Percentiles rank a stretch among this genome's conserved stretches.
Conservation (phyloP, 64 coral and sea anemone genomes). For the Stylophora pistillata region DNA sequence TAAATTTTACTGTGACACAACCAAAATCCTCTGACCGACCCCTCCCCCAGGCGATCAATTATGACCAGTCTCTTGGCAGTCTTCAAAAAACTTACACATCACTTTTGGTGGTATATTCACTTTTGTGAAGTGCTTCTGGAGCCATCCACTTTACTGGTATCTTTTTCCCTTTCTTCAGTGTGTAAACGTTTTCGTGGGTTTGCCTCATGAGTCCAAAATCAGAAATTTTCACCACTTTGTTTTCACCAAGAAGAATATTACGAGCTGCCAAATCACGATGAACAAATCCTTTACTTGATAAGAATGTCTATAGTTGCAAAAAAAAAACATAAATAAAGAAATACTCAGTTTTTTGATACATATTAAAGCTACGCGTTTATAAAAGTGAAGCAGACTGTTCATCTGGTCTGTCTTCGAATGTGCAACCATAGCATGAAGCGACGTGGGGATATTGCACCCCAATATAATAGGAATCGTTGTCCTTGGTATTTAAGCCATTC, state of each 20-base stretch:
- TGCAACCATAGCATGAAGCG: no score
- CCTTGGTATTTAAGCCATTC: no score
- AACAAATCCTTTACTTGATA: constrained; percentile 33
- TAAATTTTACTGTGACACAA: no score
- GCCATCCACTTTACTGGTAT: constrained; percentile 56
- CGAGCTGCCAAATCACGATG: constrained; percentile 64
- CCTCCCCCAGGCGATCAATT: no score
- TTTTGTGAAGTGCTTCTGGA: constrained; percentile 22
- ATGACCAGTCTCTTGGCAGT: no score
- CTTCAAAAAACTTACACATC: constrained; percentile 35
- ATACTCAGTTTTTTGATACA: no score
- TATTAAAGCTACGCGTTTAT: neutral
- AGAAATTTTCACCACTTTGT: constrained; percentile 49
- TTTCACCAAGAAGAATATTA: constrained; percentile 37
- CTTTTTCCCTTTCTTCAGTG: constrained; percentile 24
- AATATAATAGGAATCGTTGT: no score
- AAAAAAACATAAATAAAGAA: neutral
- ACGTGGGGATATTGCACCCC: no score
- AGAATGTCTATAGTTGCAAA: neutral
- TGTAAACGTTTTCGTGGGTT: constrained; percentile 10
- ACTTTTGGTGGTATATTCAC: constrained; percentile 32
- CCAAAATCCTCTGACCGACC: no score
- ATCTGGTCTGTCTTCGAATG: no score
- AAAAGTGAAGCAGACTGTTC: no score
- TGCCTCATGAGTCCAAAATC: constrained; percentile 52